These are phyloP conservation scores for Pelobates cultripes DNA, from an alignment of 2,797 vertebrate species.

Conservation along the genomic window DNA sequence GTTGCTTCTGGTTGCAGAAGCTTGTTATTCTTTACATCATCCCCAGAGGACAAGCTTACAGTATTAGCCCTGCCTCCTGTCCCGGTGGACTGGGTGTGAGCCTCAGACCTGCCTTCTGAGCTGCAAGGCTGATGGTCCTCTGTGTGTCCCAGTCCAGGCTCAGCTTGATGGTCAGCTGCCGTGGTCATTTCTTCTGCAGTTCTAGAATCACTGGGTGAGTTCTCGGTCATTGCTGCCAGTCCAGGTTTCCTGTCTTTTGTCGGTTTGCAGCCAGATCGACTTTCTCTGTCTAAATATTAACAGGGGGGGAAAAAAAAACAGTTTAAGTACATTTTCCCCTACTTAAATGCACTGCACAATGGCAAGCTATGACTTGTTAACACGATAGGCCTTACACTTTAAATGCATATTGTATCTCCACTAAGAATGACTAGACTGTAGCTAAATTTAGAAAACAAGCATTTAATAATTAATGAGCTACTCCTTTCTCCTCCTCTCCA, in stretches of 20 bases:
- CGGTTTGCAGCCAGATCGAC: conserved; percentile 60
- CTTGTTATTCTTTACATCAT: conserved; percentile 62
- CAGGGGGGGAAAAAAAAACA: conserved; percentile 62
- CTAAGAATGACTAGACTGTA: conserved; percentile 39
- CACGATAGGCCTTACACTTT: conserved; percentile 43
- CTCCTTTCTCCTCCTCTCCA: conserved; percentile 23
- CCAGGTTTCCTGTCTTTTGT: conserved; percentile 56
- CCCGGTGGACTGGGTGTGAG: conserved; percentile 68
- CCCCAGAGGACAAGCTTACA: conserved; percentile 61
- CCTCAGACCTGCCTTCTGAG: conserved; percentile 54
- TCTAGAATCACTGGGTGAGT: conserved; percentile 44
- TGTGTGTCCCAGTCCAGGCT: conserved; percentile 62
- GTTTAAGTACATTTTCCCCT: conserved; percentile 56
- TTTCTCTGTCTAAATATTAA: conserved; percentile 68
- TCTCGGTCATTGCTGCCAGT: conserved; percentile 49
- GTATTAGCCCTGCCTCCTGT: conserved; percentile 62
- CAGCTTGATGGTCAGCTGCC: conserved; percentile 40
- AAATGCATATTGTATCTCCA: conserved; percentile 27
- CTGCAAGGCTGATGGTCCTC: conserved; percentile 69
- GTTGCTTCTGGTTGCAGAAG: conserved; percentile 62
- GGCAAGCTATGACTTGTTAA: conserved; percentile 58
- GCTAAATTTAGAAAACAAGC: conserved; percentile 48
- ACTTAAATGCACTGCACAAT: conserved; percentile 57
- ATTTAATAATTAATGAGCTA: conserved; percentile 43
- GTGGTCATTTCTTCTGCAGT: conserved; percentile 46